A percentile compares a stretch with the other conserved stretches of the same genome.
These are phyloP conservation scores for Rattus norvegicus DNA, from an alignment of 2,113 vertebrate genomes.

Conservation along the genomic window GRCr8 NC_086023.1:37942001-37942500, in stretches of 20 bases:
- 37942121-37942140: too few species aligned
- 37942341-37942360: constrained; percentile 65
- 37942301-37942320: constrained; percentile 42
- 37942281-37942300: constrained; percentile 33
- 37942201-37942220: constrained; percentile 68
- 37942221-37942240: constrained; percentile 69
- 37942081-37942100: constrained; percentile 90
- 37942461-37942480: constrained; percentile 45
- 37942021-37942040: constrained; percentile 94
- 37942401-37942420: constrained; percentile 72
- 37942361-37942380: constrained; percentile 72
- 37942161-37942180: too few species aligned
- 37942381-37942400: constrained; percentile 61
- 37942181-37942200: not conserved
- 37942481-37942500: not conserved
- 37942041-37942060: constrained; percentile 95
- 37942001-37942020: constrained; percentile 79
- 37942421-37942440: constrained; percentile 59
- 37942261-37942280: constrained; percentile 14
- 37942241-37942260: constrained; percentile 63
- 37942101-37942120: too few species aligned
- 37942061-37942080: constrained; percentile 95
- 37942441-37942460: constrained; percentile 63
- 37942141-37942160: too few species aligned
- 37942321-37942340: constrained; percentile 54